Percentiles rank a stretch among this genome's conserved stretches.
These are phyloP conservation scores for Morinoia aosen DNA, from an alignment of 2,888 invertebrate genomes.

Conservation along the genomic window DNA sequence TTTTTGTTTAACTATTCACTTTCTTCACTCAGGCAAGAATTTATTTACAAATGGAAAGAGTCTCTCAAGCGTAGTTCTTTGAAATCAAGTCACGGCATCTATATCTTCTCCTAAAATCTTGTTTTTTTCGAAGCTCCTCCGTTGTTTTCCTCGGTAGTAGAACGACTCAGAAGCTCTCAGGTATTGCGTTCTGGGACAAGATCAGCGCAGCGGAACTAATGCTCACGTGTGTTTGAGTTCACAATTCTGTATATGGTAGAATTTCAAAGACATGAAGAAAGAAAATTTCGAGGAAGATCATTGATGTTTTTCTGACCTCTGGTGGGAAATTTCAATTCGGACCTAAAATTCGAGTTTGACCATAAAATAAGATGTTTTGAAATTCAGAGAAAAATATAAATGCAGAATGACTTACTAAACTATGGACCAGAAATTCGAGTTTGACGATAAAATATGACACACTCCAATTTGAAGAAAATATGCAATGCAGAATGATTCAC, in stretches of 20 bases:
- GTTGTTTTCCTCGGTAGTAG: background rate
- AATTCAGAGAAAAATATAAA: no score
- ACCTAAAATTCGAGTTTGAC: no score
- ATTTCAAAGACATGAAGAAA: background rate
- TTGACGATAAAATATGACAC: no score
- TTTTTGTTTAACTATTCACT: no score
- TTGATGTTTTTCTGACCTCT: background rate
- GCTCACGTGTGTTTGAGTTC: background rate
- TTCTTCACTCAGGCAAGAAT: background rate
- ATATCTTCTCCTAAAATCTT: background rate
- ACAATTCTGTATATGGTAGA: background rate
- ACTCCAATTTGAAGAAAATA: no score
- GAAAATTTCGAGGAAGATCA: background rate
- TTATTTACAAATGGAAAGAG: background rate
- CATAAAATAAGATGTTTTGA: no score
- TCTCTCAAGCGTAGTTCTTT: background rate
- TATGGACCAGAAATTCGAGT: no score
- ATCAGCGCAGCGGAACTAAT: background rate
- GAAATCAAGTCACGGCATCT: background rate
- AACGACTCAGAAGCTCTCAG: background rate
- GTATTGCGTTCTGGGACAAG: background rate
- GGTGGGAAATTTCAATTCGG: no score
- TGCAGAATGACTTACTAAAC: no score
- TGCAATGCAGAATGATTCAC: no score
- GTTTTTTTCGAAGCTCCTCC: background rate